Conservation (phyloP, 2,797 vertebrate species). For the Melanogrammus aeglefinus region DNA sequence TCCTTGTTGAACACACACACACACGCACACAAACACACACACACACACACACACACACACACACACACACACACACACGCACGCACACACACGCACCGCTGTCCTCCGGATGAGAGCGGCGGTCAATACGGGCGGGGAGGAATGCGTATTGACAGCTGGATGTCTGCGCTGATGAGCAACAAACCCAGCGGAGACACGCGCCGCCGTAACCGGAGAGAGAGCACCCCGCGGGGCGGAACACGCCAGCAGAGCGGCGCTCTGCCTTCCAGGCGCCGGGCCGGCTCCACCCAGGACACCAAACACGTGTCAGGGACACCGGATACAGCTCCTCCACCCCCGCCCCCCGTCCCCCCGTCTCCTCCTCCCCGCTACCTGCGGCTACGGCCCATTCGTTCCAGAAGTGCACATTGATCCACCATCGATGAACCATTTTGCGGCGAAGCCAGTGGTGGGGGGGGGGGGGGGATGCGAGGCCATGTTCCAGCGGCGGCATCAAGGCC, state of each 20-base stretch:
- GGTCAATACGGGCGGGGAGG: conserved; percentile 43
- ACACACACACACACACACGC: conserved; percentile 27
- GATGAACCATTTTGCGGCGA: conserved; percentile 65
- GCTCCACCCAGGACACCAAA: conserved; percentile 73
- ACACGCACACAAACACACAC: not conserved
- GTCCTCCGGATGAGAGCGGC: conserved; percentile 10
- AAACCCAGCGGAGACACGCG: conserved; percentile 60
- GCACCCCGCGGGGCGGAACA: conserved; percentile 60
- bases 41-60: conserved; percentile 1
- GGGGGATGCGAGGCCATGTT: conserved; percentile 33
- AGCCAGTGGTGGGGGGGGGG: conserved; percentile 31
- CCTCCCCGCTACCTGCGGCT: conserved; percentile 28
- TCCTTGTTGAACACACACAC: conserved; percentile 14
- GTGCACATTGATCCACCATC: conserved; percentile 70
- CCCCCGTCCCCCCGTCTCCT: too few relatives aligned
- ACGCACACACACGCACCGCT: too few relatives aligned
- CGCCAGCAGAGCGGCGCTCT: conserved; percentile 56
- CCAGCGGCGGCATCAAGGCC: conserved; percentile 61
- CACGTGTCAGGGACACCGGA: conserved; percentile 72
- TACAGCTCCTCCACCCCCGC: conserved; percentile 33
- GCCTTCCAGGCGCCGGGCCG: conserved; percentile 65
- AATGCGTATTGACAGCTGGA: conserved; percentile 61
- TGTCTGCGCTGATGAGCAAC: conserved; percentile 51
- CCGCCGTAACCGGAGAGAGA: conserved; percentile 63
- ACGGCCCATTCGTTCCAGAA: conserved; percentile 66